Base-by-base conservation (phyloP, 1,140 invertebrate genomes). In the Euwallacea fornicatus region DNA sequence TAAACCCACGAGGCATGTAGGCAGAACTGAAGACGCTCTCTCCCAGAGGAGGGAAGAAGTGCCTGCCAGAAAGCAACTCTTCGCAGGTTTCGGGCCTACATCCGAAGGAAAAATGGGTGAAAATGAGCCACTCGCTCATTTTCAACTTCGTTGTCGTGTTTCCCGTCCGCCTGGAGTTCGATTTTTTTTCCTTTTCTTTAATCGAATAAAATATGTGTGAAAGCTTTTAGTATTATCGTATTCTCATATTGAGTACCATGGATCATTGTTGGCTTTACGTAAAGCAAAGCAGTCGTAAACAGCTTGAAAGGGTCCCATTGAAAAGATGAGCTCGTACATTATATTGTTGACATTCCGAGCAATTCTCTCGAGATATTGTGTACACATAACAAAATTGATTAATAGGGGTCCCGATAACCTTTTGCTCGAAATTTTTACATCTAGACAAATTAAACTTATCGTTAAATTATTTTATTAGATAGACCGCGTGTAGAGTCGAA, bases 391-490 rank as follows among this genome's bases (percentile, higher is more conserved):
- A 67, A 67, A 67, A 67, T 56, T 67, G 54, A 67, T 67, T 67
- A 67, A 67, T 67, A 59, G 65, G 41, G 65, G 54, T 67, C 42
- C 65, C 13, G 65, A 67, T 67, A 67, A 67, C 65, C 65, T 64
- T 59, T 55, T 16, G 65, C 65, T 44, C 53, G 15, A 59, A 44
- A 58, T 67, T 67, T 67, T 67, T 67, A 67, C 65, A 67, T 67
- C 55, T 59, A 67, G 65, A 67, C 65, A 67, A 67, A 67, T 67
- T 67, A 58, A 67, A 58, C 54, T 59, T 67, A 67, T 67, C 65
- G 42, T 59, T 9, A 67, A 67, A 67, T 67, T 67, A 67, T 67
- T 58, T 67, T 67, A 47, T 43, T 59, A 44, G 65, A 67, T 67
- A 67, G 16, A 64, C 46, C 21, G 16, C 16, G 16, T 56, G 11